Conservation (phyloP, 2,797 vertebrate species). For the Hyperoplus lanceolatus region DNA sequence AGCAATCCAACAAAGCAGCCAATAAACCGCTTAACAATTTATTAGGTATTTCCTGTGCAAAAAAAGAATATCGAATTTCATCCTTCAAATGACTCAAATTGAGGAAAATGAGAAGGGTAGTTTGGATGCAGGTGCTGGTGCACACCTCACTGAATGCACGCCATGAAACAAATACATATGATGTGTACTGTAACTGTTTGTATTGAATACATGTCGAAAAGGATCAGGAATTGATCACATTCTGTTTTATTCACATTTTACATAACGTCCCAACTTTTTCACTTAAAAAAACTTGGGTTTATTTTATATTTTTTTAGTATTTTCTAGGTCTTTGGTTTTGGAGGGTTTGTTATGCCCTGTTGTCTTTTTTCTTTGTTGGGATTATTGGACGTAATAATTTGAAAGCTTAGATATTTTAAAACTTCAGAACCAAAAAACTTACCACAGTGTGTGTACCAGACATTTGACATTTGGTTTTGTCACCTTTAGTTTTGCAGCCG, state of each 20-base stretch:
- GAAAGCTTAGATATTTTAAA: background rate
- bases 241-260: too few species aligned
- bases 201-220: too few species aligned
- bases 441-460: constrained; percentile 1
- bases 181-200: too few species aligned
- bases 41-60: too few species aligned
- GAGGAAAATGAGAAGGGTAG: background rate
- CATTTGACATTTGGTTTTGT: constrained; percentile 38
- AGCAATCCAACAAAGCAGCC: background rate
- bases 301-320: background rate
- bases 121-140: background rate
- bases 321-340: background rate
- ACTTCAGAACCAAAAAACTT: background rate
- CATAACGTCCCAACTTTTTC: background rate
- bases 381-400: background rate
- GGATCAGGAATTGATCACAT: too few species aligned
- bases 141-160: too few species aligned
- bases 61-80: too few species aligned
- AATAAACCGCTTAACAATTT: background rate
- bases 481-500: too few species aligned
- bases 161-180: too few species aligned
- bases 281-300: background rate
- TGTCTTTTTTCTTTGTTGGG: background rate
- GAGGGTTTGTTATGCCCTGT: background rate
- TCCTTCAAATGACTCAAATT: background rate